These are phyloP conservation scores for Allygus modestus DNA, from an alignment of 2,888 invertebrate species.

Conservation along the genomic window DNA sequence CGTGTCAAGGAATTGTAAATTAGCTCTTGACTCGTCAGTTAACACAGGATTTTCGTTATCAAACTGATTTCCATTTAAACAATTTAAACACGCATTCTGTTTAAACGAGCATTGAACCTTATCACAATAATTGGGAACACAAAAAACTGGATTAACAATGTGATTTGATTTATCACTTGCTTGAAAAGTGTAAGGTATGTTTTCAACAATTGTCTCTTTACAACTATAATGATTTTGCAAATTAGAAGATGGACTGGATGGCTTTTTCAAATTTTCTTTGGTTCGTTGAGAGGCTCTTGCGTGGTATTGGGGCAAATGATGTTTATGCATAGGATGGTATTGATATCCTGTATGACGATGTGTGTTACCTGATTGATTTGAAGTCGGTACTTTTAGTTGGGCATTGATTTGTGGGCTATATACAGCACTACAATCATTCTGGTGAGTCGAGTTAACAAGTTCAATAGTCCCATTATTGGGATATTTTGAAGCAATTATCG, in stretches of 20 bases:
- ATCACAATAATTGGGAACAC: constrained; percentile 26
- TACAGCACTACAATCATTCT: constrained; percentile 1
- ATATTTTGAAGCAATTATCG: neutral
- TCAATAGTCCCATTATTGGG: neutral
- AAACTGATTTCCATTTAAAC: neutral
- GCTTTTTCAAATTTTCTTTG: neutral
- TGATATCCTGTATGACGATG: neutral
- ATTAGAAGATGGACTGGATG: neutral
- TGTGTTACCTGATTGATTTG: neutral
- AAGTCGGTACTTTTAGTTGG: neutral
- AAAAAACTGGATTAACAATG: neutral
- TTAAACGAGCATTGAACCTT: neutral
- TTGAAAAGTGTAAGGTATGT: neutral
- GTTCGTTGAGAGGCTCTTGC: neutral
- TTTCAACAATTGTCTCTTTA: neutral
- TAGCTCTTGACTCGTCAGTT: neutral
- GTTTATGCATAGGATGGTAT: neutral
- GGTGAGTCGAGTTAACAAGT: neutral
- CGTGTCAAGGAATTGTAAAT: neutral
- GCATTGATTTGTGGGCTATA: neutral
- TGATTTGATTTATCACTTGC: neutral
- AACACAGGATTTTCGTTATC: neutral
- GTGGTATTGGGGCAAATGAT: neutral
- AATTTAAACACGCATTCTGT: neutral
- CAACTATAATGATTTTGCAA: neutral